Evolutionary conservation across 2,113 vertebrate genomes (phyloP), one percentile per base, ranked within the genome.

Genomic region (Equus przewalskii): DNA sequence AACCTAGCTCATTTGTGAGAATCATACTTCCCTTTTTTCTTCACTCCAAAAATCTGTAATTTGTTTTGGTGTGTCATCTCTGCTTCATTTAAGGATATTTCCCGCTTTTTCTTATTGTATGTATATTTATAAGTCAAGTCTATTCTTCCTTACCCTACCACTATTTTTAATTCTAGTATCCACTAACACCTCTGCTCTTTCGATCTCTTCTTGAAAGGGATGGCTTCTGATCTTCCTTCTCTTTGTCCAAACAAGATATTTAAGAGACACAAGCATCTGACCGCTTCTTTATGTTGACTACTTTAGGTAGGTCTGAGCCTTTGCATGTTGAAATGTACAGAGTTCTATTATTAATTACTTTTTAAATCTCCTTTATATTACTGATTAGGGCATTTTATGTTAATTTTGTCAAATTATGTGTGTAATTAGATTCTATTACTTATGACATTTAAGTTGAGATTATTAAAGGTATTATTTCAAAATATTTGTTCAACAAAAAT

Each of bases 161-260:
- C 56, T 95, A 21, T 67, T 96, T 98, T 97, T 81, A 84, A 85
- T 95, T 90, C 65, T 85, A 67, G 67, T 60, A 2, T 76, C 60
- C 54, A 72, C 28, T 85, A 84, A 82, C 6, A 65, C 19, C 13
- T 79, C 30, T 93, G 26, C 19, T 93, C 14, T 93, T 96, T 94
- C 65, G 73, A 67, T 82, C 91, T 95, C 51, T 92, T 94, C 30
- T 91, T 75, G 70, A 91, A 90, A 76, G 7, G 33, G 75, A 65
- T 80, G 58, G 11, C 10, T 82, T 97, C 13, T 60, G 92, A 58
- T 60, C 28, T 78, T 64, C 30, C 0, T 90, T 62, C 6, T 72
- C 13, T 60, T 75, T 36, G 64, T 56, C 41, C 16, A 72, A 69
- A 46, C 22, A 62, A 58, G 44, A 16, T 60, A 46, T 51, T 94